Percentiles rank a stretch among this genome's conserved stretches.
phyloP scores from a whole-genome alignment of 2,797 vertebrate genomes.

The Enteromius argenteus region DNA sequence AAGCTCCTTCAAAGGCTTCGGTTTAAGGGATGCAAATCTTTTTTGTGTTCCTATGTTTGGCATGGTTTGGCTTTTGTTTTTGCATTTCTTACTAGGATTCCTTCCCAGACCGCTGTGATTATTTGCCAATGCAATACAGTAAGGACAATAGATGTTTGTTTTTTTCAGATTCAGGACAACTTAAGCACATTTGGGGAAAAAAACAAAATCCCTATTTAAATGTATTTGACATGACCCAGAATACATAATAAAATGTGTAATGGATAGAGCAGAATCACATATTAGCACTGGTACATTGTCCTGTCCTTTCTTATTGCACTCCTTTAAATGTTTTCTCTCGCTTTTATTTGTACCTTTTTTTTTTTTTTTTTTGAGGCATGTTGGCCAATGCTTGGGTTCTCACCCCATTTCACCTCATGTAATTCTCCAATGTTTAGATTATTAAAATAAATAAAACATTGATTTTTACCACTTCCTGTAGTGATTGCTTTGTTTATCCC shows the following conservation, averaged over 20 bases:
- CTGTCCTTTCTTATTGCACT: constrained; percentile 21
- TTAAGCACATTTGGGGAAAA: neutral
- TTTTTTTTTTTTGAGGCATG: constrained; percentile 61
- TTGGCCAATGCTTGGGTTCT: constrained; percentile 60
- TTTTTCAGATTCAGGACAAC: constrained; percentile 15
- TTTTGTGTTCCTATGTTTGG: neutral
- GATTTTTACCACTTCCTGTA: constrained; percentile 56
- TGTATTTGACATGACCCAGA: neutral
- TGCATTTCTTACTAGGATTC: constrained; percentile 9
- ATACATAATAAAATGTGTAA: neutral
- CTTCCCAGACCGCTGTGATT: neutral
- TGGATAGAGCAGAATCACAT: neutral
- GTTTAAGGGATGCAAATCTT: constrained; percentile 9
- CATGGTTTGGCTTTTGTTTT: neutral
- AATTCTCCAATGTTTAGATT: constrained; percentile 72
- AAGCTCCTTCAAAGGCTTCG: constrained; percentile 15
- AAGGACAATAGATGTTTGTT: neutral
- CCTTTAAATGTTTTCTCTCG: constrained; percentile 51
- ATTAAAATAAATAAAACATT: constrained; percentile 75
- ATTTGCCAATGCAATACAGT: constrained; percentile 18
- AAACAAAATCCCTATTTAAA: neutral
- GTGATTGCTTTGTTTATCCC: neutral
- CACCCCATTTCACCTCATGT: constrained; percentile 62
- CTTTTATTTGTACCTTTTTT: constrained; percentile 53
- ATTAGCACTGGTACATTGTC: constrained; percentile 18